Conservation (phyloP, 2,888 invertebrate genomes). For the Fragum fragum region DNA sequence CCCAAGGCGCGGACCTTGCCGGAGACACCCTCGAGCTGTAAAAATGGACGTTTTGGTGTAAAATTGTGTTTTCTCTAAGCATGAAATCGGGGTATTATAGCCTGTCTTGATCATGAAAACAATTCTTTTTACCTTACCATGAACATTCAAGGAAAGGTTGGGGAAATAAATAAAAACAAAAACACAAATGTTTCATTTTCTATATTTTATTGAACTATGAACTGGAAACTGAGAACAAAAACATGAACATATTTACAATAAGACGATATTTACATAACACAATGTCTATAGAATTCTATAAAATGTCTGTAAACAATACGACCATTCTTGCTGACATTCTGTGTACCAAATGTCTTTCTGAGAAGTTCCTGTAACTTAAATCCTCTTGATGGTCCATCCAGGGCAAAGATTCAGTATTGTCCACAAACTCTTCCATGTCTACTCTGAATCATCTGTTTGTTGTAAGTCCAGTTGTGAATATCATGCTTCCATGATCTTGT, state of each 20-base stretch:
- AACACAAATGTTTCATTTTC: no score
- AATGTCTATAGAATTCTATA: background rate
- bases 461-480: conserved; percentile 6
- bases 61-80: no score
- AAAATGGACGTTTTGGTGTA: no score
- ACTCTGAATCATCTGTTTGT: background rate
- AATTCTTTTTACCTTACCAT: no score
- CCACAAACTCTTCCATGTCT: background rate
- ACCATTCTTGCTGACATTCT: background rate
- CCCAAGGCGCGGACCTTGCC: no score
- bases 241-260: conserved; percentile 1
- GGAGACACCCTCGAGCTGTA: no score
- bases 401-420: background rate
- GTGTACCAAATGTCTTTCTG: background rate
- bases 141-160: no score
- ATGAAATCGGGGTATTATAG: no score
- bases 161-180: no score
- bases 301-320: background rate
- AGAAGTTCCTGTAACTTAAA: background rate
- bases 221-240: no score
- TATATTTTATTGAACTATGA: no score
- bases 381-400: conserved; percentile 1
- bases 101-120: no score
- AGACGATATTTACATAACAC: background rate
- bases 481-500: conserved; percentile 9